Conservation (phyloP, 2,888 invertebrate genomes). For the Kuschelorhynchus macadamiae region DNA sequence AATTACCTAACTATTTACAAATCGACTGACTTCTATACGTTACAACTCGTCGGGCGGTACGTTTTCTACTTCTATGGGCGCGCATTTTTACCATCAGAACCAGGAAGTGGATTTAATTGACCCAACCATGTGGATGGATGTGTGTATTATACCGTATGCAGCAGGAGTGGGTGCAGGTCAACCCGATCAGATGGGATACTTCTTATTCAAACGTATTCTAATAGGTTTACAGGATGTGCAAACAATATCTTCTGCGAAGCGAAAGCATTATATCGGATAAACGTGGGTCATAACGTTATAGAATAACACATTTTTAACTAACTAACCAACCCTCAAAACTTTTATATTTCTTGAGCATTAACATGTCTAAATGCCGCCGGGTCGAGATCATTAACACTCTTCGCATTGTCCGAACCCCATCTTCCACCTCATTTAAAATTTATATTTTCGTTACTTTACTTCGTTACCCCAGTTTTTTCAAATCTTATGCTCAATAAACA, state of each 20-base stretch:
- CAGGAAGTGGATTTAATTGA: conserved; percentile 49
- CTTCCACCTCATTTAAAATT: conserved; percentile 26
- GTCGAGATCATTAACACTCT: too few relatives aligned
- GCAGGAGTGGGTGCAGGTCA: conserved; percentile 43
- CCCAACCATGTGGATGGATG: conserved; percentile 43
- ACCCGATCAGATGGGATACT: conserved; percentile 17
- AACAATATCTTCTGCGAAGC: too few relatives aligned
- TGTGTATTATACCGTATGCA: conserved; percentile 41
- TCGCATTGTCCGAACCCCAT: not conserved
- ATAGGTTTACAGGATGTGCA: conserved; percentile 19
- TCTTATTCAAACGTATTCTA: conserved; percentile 38
- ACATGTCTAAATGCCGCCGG: too few relatives aligned
- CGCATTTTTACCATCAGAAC: conserved; percentile 36
- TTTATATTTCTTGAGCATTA: too few relatives aligned
- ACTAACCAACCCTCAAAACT: too few relatives aligned
- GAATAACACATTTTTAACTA: too few relatives aligned
- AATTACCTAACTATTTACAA: too few relatives aligned
- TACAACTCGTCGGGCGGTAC: conserved; percentile 15
- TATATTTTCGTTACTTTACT: conserved; percentile 25
- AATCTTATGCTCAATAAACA: conserved; percentile 55
- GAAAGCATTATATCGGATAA: too few relatives aligned
- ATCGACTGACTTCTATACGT: conserved; percentile 9
- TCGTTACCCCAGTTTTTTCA: conserved; percentile 43
- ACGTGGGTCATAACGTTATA: too few relatives aligned
- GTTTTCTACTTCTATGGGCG: conserved; percentile 35